These are phyloP conservation scores for Clepsis dumicolana DNA, from an alignment of 2,888 invertebrate species.

Conservation along the genomic window DNA sequence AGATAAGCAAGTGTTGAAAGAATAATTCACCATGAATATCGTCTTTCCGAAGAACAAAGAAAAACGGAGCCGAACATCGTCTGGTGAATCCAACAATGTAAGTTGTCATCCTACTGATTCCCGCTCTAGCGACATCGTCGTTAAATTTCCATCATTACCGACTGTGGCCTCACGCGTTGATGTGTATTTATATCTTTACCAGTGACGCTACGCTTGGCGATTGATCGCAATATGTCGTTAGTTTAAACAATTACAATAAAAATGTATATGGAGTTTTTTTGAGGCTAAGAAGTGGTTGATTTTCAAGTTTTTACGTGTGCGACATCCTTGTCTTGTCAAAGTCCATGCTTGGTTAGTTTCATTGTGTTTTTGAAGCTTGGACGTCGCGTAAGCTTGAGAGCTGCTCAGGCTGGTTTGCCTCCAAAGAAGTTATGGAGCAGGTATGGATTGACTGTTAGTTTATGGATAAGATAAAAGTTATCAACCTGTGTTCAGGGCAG, in stretches of 20 bases:
- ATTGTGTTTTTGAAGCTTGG: slow-evolving; percentile 1
- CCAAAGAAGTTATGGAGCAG: slow-evolving; percentile 16
- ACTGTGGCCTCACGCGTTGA: slow-evolving; percentile 68
- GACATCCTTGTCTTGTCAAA: slow-evolving; percentile 47
- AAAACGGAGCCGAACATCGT: slow-evolving; percentile 64
- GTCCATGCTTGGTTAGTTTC: slow-evolving; percentile 48
- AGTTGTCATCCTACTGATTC: slow-evolving; percentile 65
- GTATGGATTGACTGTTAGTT: slow-evolving; percentile 26
- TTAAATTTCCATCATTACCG: slow-evolving; percentile 49
- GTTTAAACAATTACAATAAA: slow-evolving; percentile 21
- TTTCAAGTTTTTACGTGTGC: slow-evolving; percentile 33
- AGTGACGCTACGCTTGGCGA: slow-evolving; percentile 49
- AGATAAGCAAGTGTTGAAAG: slow-evolving; percentile 43
- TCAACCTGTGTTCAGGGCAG: neutral
- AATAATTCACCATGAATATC: slow-evolving; percentile 65
- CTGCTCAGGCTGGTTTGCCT: slow-evolving; percentile 7
- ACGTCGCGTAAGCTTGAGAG: neutral
- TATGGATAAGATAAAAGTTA: slow-evolving; percentile 15
- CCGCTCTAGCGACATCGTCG: slow-evolving; percentile 67
- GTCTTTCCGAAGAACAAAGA: slow-evolving; percentile 62
- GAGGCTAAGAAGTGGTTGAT: slow-evolving; percentile 28
- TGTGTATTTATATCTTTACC: slow-evolving; percentile 55
- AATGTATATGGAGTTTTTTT: slow-evolving; percentile 19
- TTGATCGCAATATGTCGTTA: slow-evolving; percentile 40
- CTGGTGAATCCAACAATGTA: slow-evolving; percentile 66